Base-by-base conservation (phyloP, 37 sponge, comb jelly and placozoan genomes). In the Chondrilla cf. caribensis region DNA sequence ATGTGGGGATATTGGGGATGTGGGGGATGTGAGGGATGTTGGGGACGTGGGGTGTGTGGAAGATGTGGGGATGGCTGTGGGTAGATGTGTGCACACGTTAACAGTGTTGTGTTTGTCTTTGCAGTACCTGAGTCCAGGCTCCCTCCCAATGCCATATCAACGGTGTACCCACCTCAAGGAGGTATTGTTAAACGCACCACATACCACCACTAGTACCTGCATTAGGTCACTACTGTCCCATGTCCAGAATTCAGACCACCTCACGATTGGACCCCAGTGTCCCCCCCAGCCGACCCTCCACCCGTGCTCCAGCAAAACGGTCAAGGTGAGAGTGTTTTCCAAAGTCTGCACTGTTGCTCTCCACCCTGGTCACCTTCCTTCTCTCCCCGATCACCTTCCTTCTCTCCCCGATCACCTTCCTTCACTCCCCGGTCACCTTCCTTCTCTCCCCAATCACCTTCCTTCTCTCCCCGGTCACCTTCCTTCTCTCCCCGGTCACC, bases 91-190 rank as follows among this genome's bases (percentile, higher is more conserved):
- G 22, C 38, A 26, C 41, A 39, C 81, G 24, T 18, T 38, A 29
- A 25, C 54, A 2, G 14, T 28, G 5, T 4, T 21, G 54, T 77
- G 47, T 21, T 18, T 54, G 24, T 28, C 36, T 19, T 36, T 35
- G 39, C 36, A 71, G 22, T 15, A 4, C 9, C 38, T 37, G 36
- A 35, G 21, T 60, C 9, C 25, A 6, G 76, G 77, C 78, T 25
- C 77, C 82, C 26, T 75, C 66, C 4, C 0, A 60, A 58, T 14
- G 87, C 81, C 22, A 31, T 54, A 2, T 71, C 55, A n/a, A 35
- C 25, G 2, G 80, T 70, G 41, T 87, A 58, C 35, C 83, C 88
- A 14, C 18, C 29, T 7, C 88, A 83, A n/a, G 60, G 60, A 5
- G 25, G 25, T 59, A n/a, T 2, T 59, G 25, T 9, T 5, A 2